Evolutionary conservation across 2,888 invertebrate genomes (phyloP).

Genomic region (Apeira syringaria): DNA sequence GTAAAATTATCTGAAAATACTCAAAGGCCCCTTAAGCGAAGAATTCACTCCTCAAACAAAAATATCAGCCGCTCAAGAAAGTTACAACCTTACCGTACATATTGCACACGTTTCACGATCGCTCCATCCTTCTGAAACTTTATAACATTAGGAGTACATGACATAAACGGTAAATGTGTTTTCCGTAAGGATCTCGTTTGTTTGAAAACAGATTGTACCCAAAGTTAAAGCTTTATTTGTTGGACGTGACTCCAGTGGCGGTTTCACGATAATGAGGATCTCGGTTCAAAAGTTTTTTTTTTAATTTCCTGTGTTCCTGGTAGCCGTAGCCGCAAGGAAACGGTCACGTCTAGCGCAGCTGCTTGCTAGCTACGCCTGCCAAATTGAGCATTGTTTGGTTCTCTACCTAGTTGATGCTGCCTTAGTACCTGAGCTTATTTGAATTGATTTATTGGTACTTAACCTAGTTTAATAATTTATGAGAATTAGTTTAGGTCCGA

Average conservation of each 20-base stretch:
- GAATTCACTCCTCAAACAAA: constrained; percentile 10
- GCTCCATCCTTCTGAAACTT: constrained; percentile 20
- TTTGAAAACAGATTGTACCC: constrained; percentile 23
- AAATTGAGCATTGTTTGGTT: constrained; percentile 53
- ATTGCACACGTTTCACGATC: constrained; percentile 19
- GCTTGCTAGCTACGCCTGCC: constrained; percentile 46
- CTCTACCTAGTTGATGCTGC: constrained; percentile 34
- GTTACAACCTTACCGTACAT: constrained; percentile 18
- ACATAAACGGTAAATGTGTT: constrained; percentile 23
- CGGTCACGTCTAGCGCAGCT: constrained; percentile 58
- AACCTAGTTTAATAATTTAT: no score
- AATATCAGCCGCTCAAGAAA: constrained; percentile 17
- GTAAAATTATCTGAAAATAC: no score
- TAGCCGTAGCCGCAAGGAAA: constrained; percentile 35
- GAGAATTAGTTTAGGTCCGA: no score
- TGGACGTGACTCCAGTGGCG: constrained; percentile 44
- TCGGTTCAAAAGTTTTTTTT: constrained; percentile 31
- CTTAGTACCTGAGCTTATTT: constrained; percentile 27
- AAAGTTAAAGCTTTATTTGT: constrained; percentile 31
- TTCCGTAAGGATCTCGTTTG: constrained; percentile 20
- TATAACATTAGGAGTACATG: constrained; percentile 22
- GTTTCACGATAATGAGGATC: constrained; percentile 42
- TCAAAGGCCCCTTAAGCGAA: no score
- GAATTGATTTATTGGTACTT: constrained; percentile 18
- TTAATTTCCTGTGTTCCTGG: constrained; percentile 43